Conservation (phyloP, 2,113 vertebrate genomes). For the Herpetotheres cachinnans region DNA sequence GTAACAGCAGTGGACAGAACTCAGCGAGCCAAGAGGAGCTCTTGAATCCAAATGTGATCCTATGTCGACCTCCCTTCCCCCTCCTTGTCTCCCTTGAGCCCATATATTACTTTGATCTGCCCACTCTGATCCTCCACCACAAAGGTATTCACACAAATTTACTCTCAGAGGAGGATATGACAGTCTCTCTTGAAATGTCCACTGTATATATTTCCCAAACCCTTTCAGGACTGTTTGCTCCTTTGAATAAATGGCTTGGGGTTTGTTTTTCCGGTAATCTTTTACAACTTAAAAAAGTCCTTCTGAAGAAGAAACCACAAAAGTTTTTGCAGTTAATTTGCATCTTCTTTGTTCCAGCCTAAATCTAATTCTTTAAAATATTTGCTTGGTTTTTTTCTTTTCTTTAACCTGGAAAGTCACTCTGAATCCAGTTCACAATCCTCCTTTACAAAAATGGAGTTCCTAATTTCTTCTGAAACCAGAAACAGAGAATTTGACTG, state of each 20-base stretch:
- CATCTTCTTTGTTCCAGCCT: background rate
- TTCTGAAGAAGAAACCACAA: background rate
- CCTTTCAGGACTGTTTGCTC: constrained; percentile 53
- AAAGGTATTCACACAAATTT: constrained; percentile 59
- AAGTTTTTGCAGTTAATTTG: constrained; percentile 10
- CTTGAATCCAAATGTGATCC: constrained; percentile 16
- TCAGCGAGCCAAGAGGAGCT: background rate
- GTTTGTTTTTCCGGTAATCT: constrained; percentile 48
- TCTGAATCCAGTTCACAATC: background rate
- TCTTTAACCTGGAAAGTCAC: background rate
- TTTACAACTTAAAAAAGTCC: constrained; percentile 10
- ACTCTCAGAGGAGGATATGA: constrained; percentile 57
- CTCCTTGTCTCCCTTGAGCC: constrained; percentile 21
- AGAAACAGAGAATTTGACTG: background rate
- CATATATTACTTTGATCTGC: constrained; percentile 40
- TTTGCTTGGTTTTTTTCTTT: background rate
- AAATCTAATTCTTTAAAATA: background rate
- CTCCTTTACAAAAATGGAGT: background rate
- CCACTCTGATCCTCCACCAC: constrained; percentile 51
- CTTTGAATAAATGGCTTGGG: constrained; percentile 53
- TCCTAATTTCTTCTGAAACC: background rate
- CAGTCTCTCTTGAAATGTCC: constrained; percentile 49
- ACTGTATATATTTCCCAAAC: constrained; percentile 64
- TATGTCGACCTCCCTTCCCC: background rate
- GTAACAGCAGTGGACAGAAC: background rate